Percentiles rank a stretch among this genome's conserved stretches.
phyloP scores from a whole-genome alignment of 2,113 vertebrate species.

The Coptodon rendalli region DNA sequence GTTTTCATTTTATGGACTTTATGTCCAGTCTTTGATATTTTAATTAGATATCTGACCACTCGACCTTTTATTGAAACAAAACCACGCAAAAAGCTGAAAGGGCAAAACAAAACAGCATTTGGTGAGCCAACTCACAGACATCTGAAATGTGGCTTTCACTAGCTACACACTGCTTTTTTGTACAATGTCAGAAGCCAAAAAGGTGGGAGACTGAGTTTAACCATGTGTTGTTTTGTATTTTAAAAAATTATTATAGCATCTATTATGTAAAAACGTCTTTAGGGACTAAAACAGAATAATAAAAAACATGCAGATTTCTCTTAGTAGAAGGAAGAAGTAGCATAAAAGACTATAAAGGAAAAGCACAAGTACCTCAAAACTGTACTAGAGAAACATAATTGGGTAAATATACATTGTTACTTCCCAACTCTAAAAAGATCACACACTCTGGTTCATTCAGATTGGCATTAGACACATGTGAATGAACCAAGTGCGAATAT shows the following conservation, averaged over 20 bases:
- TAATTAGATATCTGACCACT: neutral
- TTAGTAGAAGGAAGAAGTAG: neutral
- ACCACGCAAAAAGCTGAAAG: neutral
- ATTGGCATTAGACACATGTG: neutral
- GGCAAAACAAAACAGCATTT: neutral
- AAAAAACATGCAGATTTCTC: neutral
- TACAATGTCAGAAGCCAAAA: neutral
- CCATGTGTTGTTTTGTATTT: neutral
- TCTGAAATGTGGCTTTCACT: neutral
- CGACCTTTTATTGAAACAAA: neutral
- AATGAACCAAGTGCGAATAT: neutral
- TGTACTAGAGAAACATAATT: neutral
- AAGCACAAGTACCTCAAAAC: neutral
- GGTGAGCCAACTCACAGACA: neutral
- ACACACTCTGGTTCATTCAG: neutral
- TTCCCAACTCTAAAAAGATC: neutral
- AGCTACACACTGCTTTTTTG: neutral
- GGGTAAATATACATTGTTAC: neutral
- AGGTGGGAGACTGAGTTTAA: neutral
- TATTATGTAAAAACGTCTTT: neutral
- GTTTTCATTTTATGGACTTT: neutral
- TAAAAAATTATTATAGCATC: neutral
- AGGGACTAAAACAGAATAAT: neutral
- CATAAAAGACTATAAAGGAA: neutral
- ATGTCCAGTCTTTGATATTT: neutral